Base-by-base conservation (phyloP, 1,140 invertebrate genomes). In the Aphelenchoides besseyi region DNA sequence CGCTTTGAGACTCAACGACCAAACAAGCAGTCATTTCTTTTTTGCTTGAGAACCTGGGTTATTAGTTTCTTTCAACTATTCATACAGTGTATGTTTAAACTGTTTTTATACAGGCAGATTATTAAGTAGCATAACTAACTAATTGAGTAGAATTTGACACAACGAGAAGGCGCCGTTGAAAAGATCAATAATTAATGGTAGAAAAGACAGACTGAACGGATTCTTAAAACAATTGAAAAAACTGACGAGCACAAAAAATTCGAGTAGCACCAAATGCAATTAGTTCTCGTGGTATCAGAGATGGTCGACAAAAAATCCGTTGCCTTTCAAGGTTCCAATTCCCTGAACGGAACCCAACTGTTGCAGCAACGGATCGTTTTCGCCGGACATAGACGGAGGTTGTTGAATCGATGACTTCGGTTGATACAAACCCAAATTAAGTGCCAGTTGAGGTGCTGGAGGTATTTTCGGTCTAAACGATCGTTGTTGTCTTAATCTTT, bases 291-390 rank as follows among this genome's bases (percentile, higher is more conserved):
- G 41, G 41, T 12, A 48, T 59, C 18, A 76, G 12, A 76, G 32
- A 30, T 76, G 54, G 53, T 76, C 74, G 1, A 76, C 75, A 48
- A 74, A 78, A 30, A 73, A 76, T 9, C 74, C 74, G 63, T 52
- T 74, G 61, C 30, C 72, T 16, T n/a, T 33, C 36, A 28, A 70
- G 26, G 28, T 69, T 71, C 26, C 62, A 30, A 28, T 78, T 68
- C 41, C n/a, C 36, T 26, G 74, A 61, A 12, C 36, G 3, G 12
- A n/a, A 33, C 63, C 63, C 1, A 78, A 9, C 30, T 75, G 74
- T n/a, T 69, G 8, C n/a, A 48, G 54, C 28, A 37, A 12, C 2
- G 72, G 53, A 57, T 73, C n/a, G 23, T 70, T n/a, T 28, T 29
- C 12, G 55, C 53, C 28, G 74, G 74, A 74, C 35, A 66, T 37